Evolutionary conservation across 1,140 invertebrate genomes (phyloP), one percentile per base, ranked within the genome.

Genomic region (Achatina immaculata): DNA sequence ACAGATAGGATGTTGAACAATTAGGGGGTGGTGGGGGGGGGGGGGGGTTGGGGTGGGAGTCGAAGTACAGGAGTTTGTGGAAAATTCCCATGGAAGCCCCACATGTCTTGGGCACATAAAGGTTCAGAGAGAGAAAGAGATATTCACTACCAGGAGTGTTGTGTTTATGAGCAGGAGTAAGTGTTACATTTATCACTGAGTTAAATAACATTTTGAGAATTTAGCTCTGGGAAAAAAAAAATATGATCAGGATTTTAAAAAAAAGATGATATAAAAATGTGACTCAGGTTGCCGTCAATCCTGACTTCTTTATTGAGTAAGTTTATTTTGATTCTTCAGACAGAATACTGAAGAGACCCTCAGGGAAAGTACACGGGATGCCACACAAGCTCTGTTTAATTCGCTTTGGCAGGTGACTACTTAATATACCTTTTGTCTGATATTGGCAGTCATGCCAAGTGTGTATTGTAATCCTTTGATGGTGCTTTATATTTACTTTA

Each of bases 311-410:
- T n/a, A n/a, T n/a, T n/a, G n/a, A n/a, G n/a, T n/a, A 9, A 43
- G n/a, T 24, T 73, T 43, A 31, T 43, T 34, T 73, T 45, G 11
- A 6, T 51, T 51, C 40, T 55, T 36, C 68, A 80, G 78, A 58
- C 7, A 80, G 34, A 80, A 42, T 14, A 51, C 0, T 51, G 78
- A 80, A 40, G 48, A 45, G 2, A 55, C 36, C 14, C 34, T 80
- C 7, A 51, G 21, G 16, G 2, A 28, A 38, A 51, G 3, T 24
- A 72, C 66, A 1, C 40, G 68, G 34, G 68, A 72, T 72, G 78
- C 78, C 1, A 58, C 48, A 68, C 78, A 80, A 72, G 42, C 24
- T n/a, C 68, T 80, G 1, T 80, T 80, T 72, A 80, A 80, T 72
- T 80, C 78, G 1, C 62, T 80, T 19, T 80, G 78, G 78, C 42